Base-by-base conservation (phyloP, 2,113 vertebrate species). In the Rhizomys pruinosus region DNA sequence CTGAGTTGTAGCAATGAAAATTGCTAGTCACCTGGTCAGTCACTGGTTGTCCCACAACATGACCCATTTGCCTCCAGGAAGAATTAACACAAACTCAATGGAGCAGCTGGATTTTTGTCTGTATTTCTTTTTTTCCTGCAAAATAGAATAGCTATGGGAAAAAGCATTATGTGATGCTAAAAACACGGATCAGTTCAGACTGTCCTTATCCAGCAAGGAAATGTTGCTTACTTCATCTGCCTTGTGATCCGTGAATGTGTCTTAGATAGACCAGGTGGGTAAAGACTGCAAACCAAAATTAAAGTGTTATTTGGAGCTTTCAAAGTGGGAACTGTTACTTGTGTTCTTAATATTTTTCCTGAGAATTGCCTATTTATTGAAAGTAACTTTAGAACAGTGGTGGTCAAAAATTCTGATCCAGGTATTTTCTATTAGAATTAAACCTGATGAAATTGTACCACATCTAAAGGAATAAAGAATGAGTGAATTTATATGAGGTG, bases 131-230 rank as follows among this genome's bases (percentile, higher is more conserved):
- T 84, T 29, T 61, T 63, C 27, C 27, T 52, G 17, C 86, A 63
- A 89, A 86, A 72, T 12, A 71, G 32, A 78, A 72, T 37, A 27
- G 85, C 72, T 34, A 73, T 9, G 15, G 1, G 16, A 86, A 93
- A n/a, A 85, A 78, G 15, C 74, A 66, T 74, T 52, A 93, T 44
- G 57, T 29, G 47, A 19, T 85, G 32, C 73, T 85, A 77, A 85
- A 91, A 84, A 16, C 19, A 80, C n/a, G n/a, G 11, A 37, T 37
- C 5, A 77, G 5, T 47, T 68, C 19, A 55, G 39, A 57, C 9
- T 79, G 37, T 82, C 22, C 10, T 86, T 81, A 88, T 93, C 78
- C 85, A 78, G 87, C 17, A 81, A 92, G 69, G 17, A 42, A 76
- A 93, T 7, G 3, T 32, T 85, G 42, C 44, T 77, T 86, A 88